These are phyloP conservation scores for Daubentonia madagascariensis DNA, from an alignment of 2,113 vertebrate genomes.

Conservation along the genomic window DNA sequence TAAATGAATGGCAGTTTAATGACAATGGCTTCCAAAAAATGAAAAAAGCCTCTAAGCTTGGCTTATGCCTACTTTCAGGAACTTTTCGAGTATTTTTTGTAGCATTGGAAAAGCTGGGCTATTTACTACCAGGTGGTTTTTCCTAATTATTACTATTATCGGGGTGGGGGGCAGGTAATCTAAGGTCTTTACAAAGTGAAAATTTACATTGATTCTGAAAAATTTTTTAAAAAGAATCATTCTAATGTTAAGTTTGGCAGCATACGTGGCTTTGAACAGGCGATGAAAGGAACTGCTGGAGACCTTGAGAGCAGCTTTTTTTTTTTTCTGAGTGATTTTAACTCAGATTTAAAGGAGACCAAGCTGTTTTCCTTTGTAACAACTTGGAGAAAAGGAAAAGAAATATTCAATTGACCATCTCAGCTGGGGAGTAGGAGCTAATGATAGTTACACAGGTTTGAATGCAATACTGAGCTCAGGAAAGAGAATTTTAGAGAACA, in stretches of 20 bases:
- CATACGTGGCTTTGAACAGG: not conserved
- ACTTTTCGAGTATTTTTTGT: not conserved
- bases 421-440: not conserved
- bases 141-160: not conserved
- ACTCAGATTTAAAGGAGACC: not conserved
- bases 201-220: not conserved
- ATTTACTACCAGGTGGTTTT: not conserved
- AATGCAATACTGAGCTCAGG: not conserved
- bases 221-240: not conserved
- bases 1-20: not conserved
- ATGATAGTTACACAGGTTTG: not conserved
- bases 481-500: not conserved
- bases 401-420: not conserved
- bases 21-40: not conserved
- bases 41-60: not conserved
- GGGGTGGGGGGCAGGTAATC: not conserved
- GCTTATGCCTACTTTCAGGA: not conserved
- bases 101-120: not conserved
- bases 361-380: not conserved
- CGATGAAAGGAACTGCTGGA: not conserved
- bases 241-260: not conserved
- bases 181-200: not conserved
- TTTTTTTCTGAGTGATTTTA: conserved; percentile 27
- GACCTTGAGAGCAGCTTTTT: not conserved
- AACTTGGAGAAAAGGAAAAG: not conserved